A percentile compares a stretch with the other conserved stretches of the same genome.
Conservation (phyloP, 2,888 invertebrate genomes). For the Drosophila ustulata region DNA sequence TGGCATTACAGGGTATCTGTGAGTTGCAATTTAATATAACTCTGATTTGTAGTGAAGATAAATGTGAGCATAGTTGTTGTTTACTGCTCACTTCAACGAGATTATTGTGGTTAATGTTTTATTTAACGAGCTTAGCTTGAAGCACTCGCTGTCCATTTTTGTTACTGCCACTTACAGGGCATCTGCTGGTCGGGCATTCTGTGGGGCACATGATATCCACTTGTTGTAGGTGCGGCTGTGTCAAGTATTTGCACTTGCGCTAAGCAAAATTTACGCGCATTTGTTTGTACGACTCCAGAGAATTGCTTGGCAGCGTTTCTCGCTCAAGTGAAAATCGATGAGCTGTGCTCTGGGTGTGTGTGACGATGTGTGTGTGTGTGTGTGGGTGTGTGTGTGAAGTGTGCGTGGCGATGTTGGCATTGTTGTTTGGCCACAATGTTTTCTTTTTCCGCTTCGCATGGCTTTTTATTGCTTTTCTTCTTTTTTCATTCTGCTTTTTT, state of each 20-base stretch:
- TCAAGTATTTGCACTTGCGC: conserved; percentile 79
- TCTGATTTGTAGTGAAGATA: too few relatives aligned
- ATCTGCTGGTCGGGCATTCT: conserved; percentile 23
- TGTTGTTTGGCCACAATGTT: conserved; percentile 77
- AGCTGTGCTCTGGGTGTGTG: conserved; percentile 25
- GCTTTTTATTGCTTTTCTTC: conserved; percentile 76
- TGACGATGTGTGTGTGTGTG: conserved; percentile 9
- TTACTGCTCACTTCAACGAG: background rate
- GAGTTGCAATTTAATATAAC: too few relatives aligned
- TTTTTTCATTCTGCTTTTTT: conserved; percentile 20
- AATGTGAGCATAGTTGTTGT: background rate
- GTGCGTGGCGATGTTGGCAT: conserved; percentile 61
- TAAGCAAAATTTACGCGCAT: conserved; percentile 81
- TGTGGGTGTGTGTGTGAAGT: conserved; percentile 44
- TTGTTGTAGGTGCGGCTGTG: conserved; percentile 70
- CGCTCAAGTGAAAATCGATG: conserved; percentile 77
- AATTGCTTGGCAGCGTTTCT: conserved; percentile 54
- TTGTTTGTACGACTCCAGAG: conserved; percentile 77
- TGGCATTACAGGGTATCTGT: conserved; percentile 6
- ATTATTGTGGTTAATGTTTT: too few relatives aligned
- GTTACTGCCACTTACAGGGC: conserved; percentile 11
- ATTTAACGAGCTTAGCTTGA: background rate
- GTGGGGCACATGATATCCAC: conserved; percentile 5
- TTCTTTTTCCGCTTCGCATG: conserved; percentile 72
- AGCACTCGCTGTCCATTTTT: background rate